Base-by-base conservation (phyloP, 2,888 invertebrate species). In the Nemapogon koenigi region DNA sequence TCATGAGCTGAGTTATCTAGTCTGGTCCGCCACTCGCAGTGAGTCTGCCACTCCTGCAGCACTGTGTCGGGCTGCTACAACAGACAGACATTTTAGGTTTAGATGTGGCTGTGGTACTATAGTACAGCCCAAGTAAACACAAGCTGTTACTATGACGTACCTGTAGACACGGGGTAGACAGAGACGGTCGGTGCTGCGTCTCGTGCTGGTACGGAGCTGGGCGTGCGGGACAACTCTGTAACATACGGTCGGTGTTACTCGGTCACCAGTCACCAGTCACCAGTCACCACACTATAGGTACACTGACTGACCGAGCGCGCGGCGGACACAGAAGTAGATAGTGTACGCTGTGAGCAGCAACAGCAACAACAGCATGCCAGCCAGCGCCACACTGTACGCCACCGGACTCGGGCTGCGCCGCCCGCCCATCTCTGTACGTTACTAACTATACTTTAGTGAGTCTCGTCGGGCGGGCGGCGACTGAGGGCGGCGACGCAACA, bases 351-450 rank as follows among this genome's bases (percentile, higher is more conserved):
- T 64, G 33, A 76, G 58, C 49, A 73, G 45, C 32, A 60, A 29
- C 28, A 76, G 57, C 44, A 76, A 59, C n/a, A 47, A 42, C 25
- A 70, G 43, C 33, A 75, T 59, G 22, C 60, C 67, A 13, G 47
- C 72, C 42, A 72, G 55, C 32, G 70, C 73, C 49, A 72, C 66
- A 60, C 57, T 75, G 64, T 76, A 73, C 2, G 69, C 68, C 11
- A 53, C 48, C 49, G 62, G 61, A 42, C 61, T 63, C 6, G 68
- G 68, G 58, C 57, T 13, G 55, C 42, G 18, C 41, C 40, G 33
- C 3, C 22, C 35, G 39, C 52, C 39, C 45, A 46, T 37, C 43
- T 31, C 31, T 16, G 7, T 25, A 8, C n/a, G n/a, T n/a, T n/a
- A n/a, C n/a, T n/a, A n/a, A n/a, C n/a, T n/a, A n/a, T n/a, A n/a